Evolutionary conservation across 2,888 invertebrate species (phyloP).

Genomic region (Mimumesa dahlbomi): DNA sequence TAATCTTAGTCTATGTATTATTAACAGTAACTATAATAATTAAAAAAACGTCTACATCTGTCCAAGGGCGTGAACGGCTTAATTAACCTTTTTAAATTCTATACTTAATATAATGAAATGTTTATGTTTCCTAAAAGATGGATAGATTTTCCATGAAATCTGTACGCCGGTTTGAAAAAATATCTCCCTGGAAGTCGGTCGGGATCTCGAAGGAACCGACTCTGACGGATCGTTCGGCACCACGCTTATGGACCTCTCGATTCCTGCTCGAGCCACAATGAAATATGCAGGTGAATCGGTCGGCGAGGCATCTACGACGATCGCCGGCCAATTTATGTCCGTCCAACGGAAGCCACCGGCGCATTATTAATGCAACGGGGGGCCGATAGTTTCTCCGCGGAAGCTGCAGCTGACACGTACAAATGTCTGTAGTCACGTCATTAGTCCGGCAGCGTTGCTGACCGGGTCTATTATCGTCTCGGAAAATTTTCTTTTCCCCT

Average conservation of each 20-base stretch:
- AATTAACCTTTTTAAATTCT: no score
- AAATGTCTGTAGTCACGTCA: slow-evolving; percentile 76
- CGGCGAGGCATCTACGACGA: slow-evolving; percentile 56
- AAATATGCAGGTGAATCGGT: slow-evolving; percentile 64
- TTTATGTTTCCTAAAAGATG: no score
- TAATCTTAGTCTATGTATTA: no score
- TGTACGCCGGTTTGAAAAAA: no score
- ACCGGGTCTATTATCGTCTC: slow-evolving; percentile 40
- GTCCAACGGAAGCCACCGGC: slow-evolving; percentile 67
- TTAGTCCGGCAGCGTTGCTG: slow-evolving; percentile 69
- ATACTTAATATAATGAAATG: no score
- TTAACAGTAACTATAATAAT: no score
- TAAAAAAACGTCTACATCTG: no score
- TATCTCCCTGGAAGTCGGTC: neutral
- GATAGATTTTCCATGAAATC: no score
- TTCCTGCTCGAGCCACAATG: slow-evolving; percentile 59
- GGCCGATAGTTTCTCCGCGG: slow-evolving; percentile 75
- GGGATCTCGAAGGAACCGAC: slow-evolving; percentile 24
- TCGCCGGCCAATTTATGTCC: slow-evolving; percentile 66
- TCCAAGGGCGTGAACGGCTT: no score
- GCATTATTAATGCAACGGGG: slow-evolving; percentile 77
- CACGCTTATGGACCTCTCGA: slow-evolving; percentile 56
- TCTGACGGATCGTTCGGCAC: slow-evolving; percentile 39
- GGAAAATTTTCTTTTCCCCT: neutral
- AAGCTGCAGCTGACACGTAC: slow-evolving; percentile 77